Evolutionary conservation across 2,797 vertebrate species (phyloP).

Genomic region (Sebastes flavidus): DNA sequence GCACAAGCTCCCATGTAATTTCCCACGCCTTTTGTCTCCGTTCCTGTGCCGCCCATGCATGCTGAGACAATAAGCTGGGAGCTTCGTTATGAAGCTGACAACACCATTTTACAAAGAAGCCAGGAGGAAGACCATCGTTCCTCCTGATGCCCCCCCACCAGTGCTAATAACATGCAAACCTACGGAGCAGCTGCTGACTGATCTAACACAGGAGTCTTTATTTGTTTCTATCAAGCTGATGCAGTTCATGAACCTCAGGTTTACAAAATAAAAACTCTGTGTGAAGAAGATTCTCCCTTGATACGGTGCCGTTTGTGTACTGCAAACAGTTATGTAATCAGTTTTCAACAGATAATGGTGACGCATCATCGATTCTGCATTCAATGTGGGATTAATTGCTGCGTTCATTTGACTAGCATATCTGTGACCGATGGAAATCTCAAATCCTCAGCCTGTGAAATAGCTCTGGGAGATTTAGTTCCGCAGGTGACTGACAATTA

Average conservation of each 20-base stretch:
- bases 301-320: not conserved
- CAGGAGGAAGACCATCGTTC: constrained; percentile 40
- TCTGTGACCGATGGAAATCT: constrained; percentile 62
- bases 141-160: not conserved
- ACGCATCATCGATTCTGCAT: constrained; percentile 42
- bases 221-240: constrained; percentile 25
- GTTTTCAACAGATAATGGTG: constrained; percentile 54
- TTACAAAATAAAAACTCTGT: constrained; percentile 31
- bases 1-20: constrained; percentile 73
- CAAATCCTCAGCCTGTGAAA: constrained; percentile 21
- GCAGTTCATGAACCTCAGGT: constrained; percentile 33
- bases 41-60: constrained; percentile 70
- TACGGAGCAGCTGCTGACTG: constrained; percentile 34
- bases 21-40: constrained; percentile 76
- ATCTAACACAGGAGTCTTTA: constrained; percentile 24
- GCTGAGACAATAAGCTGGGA: constrained; percentile 71
- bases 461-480: constrained; percentile 34
- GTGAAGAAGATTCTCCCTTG: constrained; percentile 20
- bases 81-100: constrained; percentile 70
- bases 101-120: constrained; percentile 55
- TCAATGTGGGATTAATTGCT: constrained; percentile 57
- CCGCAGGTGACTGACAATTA: constrained; percentile 57
- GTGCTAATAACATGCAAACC: constrained; percentile 18
- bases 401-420: constrained; percentile 48
- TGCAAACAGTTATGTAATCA: constrained; percentile 54